Evolutionary conservation across 2,888 invertebrate species (phyloP).

Genomic region (Caenorhabditis sp.): DNA sequence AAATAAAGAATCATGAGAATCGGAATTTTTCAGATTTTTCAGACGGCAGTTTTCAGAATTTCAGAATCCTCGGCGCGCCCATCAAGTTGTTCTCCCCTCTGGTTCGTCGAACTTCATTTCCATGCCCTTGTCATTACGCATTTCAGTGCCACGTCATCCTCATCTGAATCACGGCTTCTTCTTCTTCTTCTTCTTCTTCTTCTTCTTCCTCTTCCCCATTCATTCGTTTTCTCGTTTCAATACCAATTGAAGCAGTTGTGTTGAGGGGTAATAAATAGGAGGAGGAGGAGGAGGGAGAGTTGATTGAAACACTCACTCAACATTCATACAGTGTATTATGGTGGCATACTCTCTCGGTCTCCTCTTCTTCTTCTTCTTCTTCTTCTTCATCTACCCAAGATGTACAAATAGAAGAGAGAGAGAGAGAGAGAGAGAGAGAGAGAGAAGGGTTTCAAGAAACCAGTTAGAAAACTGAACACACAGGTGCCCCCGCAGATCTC

Average conservation of each 20-base stretch:
- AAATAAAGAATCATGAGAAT: no score
- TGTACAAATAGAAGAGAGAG: not conserved
- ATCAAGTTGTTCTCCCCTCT: no score
- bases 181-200: not conserved
- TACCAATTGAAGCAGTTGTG: not conserved
- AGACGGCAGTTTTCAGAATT: no score
- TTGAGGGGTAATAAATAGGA: constrained; percentile 12
- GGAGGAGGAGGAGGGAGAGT: no score
- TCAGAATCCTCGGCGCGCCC: no score
- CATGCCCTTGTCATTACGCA: no score
- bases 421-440: not conserved
- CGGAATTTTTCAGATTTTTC: no score
- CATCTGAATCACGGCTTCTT: not conserved
- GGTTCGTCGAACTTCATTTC: no score
- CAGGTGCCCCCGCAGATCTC: constrained; percentile 20
- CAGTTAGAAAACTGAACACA: constrained; percentile 45
- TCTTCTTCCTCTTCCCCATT: not conserved
- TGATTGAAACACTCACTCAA: no score
- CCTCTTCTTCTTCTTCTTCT: no score
- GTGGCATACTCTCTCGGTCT: constrained; percentile 11
- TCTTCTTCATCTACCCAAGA: not conserved
- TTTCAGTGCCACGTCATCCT: no score
- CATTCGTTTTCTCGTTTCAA: not conserved
- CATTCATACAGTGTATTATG: constrained; percentile 38
- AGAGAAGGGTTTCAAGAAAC: constrained; percentile 38